Conservation (phyloP, 2,797 vertebrate species). For the Cyprinella venusta region DNA sequence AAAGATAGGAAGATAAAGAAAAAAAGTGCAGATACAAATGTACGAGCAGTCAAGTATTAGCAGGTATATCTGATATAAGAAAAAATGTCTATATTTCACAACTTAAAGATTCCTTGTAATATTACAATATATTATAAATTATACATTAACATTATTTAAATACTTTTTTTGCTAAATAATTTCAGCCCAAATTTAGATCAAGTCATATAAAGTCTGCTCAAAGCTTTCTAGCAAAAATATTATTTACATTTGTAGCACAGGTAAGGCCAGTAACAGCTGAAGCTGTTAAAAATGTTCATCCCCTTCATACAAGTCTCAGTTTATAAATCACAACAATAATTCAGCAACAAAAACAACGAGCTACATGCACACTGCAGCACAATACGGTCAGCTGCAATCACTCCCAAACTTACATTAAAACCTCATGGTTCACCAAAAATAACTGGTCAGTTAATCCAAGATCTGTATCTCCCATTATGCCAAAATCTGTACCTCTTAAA, state of each 20-base stretch:
- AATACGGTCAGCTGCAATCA: no score
- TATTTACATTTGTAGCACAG: no score
- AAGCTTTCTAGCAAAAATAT: no score
- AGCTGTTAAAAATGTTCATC: no score
- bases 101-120: not conserved
- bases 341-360: no score
- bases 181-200: not conserved
- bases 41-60: slow-evolving; percentile 23
- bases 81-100: not conserved
- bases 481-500: not conserved
- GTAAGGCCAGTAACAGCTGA: no score
- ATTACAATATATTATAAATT: not conserved
- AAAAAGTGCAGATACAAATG: slow-evolving; percentile 39
- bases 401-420: no score
- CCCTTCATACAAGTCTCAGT: no score
- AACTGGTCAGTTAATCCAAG: not conserved
- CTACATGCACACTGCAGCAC: no score
- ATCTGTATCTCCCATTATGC: not conserved
- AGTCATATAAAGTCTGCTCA: not conserved
- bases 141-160: no score
- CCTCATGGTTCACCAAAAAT: not conserved
- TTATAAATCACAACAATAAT: no score
- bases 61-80: not conserved
- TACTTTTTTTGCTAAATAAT: not conserved
- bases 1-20: slow-evolving; percentile 44